Percentiles rank a stretch among this genome's conserved stretches.
phyloP scores from a whole-genome alignment of 2,113 vertebrate species.

The Corvus hawaiiensis region DNA sequence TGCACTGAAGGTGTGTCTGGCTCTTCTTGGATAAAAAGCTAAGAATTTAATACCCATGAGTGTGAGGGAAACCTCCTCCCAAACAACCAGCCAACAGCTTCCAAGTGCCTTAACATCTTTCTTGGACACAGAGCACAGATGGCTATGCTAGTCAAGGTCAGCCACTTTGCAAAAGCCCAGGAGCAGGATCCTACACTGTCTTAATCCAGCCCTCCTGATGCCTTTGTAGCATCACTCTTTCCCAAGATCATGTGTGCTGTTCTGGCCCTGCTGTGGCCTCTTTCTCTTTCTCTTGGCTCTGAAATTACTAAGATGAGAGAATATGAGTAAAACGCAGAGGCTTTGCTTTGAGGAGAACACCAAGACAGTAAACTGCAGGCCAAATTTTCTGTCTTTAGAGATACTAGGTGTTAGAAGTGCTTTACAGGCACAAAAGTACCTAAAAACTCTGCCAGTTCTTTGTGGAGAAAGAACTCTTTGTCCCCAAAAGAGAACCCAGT shows the following conservation, averaged over 20 bases:
- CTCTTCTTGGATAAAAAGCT: not conserved
- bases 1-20: not conserved
- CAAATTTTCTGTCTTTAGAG: not conserved
- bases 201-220: not conserved
- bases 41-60: not conserved
- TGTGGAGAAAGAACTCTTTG: not conserved
- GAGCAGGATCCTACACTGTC: not conserved
- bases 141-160: not conserved
- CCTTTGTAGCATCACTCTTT: not conserved
- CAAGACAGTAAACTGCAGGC: not conserved
- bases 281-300: not conserved
- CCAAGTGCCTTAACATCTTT: not conserved
- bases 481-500: not conserved
- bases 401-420: not conserved
- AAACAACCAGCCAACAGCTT: not conserved
- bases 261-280: not conserved
- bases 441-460: not conserved
- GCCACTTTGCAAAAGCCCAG: not conserved
- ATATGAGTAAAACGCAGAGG: not conserved
- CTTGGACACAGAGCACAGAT: not conserved
- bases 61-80: not conserved
- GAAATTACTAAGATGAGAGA: not conserved
- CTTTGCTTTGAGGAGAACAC: not conserved
- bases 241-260: not conserved
- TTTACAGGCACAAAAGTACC: not conserved